Evolutionary conservation across 2,888 invertebrate genomes (phyloP).

Genomic region (Cephonodes hylas): DNA sequence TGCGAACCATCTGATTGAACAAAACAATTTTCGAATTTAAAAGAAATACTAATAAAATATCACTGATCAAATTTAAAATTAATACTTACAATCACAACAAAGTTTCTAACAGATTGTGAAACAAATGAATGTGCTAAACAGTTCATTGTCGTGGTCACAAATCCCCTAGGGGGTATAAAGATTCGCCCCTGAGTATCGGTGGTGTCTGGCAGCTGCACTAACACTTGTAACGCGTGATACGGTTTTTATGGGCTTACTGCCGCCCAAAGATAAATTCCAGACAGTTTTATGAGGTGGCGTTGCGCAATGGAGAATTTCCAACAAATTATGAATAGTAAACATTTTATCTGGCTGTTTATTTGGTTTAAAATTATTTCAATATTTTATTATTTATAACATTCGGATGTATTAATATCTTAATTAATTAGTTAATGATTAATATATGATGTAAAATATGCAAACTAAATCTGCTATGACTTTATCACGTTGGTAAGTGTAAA

Average conservation of each 20-base stretch:
- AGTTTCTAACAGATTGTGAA: background rate
- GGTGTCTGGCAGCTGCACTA: slow-evolving; percentile 12
- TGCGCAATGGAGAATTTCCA: background rate
- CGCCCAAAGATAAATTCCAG: slow-evolving; percentile 15
- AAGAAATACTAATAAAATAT: too few species aligned
- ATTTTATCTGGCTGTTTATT: background rate
- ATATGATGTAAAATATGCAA: too few species aligned
- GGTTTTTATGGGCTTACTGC: slow-evolving; percentile 13
- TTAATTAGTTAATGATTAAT: too few species aligned
- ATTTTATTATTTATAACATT: background rate
- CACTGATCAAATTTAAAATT: too few species aligned
- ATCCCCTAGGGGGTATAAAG: background rate
- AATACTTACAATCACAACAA: too few species aligned
- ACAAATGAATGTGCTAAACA: background rate
- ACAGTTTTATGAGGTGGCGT: slow-evolving; percentile 12
- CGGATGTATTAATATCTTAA: too few species aligned
- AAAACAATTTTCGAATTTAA: too few species aligned
- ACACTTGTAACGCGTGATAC: background rate
- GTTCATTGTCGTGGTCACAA: background rate
- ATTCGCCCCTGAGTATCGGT: slow-evolving; percentile 5
- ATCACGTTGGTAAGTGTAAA: too few species aligned
- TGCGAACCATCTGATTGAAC: too few species aligned
- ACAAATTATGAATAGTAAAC: background rate
- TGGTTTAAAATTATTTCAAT: background rate
- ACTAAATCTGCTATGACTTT: too few species aligned